phyloP scores from a whole-genome alignment of 2,888 invertebrate genomes.

The Ennomos erosarius region DNA sequence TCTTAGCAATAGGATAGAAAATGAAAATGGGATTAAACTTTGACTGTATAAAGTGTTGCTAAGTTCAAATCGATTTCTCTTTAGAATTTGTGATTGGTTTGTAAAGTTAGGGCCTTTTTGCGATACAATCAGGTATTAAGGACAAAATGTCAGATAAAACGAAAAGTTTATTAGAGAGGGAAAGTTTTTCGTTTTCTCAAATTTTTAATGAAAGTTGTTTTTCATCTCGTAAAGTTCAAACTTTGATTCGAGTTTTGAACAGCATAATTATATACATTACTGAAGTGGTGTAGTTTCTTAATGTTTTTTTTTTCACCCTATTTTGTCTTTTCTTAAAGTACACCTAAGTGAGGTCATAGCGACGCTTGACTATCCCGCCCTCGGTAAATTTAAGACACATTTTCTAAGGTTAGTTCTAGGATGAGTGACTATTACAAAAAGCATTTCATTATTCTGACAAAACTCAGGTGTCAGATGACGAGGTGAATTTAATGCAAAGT shows the following conservation, averaged over 20 bases:
- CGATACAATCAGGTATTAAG: constrained; percentile 25
- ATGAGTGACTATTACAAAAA: no score
- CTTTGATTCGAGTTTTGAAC: constrained; percentile 2
- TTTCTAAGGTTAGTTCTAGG: no score
- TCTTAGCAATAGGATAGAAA: constrained; percentile 24
- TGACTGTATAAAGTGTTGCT: constrained; percentile 24
- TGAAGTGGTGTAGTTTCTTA: no score
- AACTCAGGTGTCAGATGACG: no score
- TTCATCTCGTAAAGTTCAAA: constrained; percentile 17
- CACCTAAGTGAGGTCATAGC: no score
- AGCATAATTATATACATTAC: background rate
- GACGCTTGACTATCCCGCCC: no score
- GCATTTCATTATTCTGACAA: no score
- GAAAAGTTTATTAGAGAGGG: constrained; percentile 23
- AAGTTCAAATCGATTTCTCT: constrained; percentile 32
- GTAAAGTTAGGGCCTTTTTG: constrained; percentile 28
- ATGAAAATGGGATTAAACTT: constrained; percentile 11
- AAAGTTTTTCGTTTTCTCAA: constrained; percentile 10
- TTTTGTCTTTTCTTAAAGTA: background rate
- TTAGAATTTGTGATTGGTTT: constrained; percentile 36
- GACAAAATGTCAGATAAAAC: constrained; percentile 29
- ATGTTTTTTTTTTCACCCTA: background rate
- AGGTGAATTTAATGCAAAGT: no score
- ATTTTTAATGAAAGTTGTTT: constrained; percentile 7
- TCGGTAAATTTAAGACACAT: no score